Evolutionary conservation across 2,113 vertebrate species (phyloP).

Genomic region (Megalops atlanticus): DNA sequence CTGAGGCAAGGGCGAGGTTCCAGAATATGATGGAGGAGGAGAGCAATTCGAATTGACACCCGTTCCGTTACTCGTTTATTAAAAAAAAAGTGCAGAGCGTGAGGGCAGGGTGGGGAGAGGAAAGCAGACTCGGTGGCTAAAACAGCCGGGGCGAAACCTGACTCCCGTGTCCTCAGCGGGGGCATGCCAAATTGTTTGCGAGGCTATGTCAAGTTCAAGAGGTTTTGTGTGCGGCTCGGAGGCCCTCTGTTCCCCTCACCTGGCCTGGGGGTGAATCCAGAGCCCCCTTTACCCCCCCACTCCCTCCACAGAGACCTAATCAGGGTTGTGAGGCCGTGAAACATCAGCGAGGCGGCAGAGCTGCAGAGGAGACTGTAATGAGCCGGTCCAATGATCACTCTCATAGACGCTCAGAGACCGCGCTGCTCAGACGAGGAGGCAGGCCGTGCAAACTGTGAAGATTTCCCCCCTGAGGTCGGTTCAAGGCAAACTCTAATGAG

Average conservation of each 20-base stretch:
- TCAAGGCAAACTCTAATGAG: not conserved
- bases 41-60: conserved; percentile 49
- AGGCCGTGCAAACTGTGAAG: not conserved
- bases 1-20: conserved; percentile 44
- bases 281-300: not conserved
- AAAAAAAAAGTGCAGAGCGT: conserved; percentile 29
- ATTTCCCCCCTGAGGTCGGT: not conserved
- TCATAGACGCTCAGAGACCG: not conserved
- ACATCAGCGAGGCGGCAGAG: not conserved
- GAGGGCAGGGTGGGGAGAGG: not conserved
- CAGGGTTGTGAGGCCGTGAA: not conserved
- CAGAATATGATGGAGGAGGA: conserved; percentile 49
- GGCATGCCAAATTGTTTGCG: too few species aligned
- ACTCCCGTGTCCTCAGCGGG: too few species aligned
- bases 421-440: not conserved
- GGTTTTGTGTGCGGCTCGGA: not conserved
- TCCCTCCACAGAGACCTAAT: not conserved
- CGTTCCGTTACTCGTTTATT: conserved; percentile 40
- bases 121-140: not conserved
- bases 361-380: not conserved
- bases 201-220: too few species aligned
- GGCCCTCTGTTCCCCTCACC: not conserved
- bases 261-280: not conserved
- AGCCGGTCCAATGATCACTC: not conserved
- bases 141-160: not conserved